Evolutionary conservation across 2,888 invertebrate species (phyloP), one percentile per base, ranked within the genome.

Genomic region (Molanna angustata): DNA sequence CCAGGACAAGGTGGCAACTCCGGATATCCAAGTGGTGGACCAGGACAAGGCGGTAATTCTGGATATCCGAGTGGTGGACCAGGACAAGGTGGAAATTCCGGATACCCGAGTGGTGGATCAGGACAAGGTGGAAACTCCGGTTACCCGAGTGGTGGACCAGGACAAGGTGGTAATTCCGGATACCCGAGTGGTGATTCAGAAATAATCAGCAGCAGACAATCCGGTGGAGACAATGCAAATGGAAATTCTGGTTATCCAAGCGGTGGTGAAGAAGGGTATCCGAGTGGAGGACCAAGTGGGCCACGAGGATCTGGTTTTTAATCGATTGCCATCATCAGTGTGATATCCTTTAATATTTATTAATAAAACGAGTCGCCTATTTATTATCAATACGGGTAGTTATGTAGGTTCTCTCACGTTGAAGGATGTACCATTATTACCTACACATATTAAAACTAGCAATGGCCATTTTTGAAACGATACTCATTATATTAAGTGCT

Each of bases 241-340:
- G 49, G 56, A 31, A 49, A 56, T 7, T 58, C 57, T 16, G 50
- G 58, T 27, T 50, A 52, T 16, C 51, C 46, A 33, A 49, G 48
- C 31, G 42, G 50, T 19, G 43, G 44, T 17, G 53, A 49, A 18
- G 56, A 58, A 51, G 58, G 58, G 4, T 58, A 58, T 21, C 58
- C 58, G 7, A 56, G 58, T 20, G 74, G 75, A 35, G 71, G 70
- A 7, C 76, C 76, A 1, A 66, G 62, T 45, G 76, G 75, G 1
- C 69, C 65, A 1, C 65, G 72, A 47, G 76, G 76, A n/a, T 71
- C 74, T 2, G 76, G 76, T 48, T 76, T 70, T 61, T 76, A 60
- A 69, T 16, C 37, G 11, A 14, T n/a, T n/a, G n/a, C n/a, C n/a
- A n/a, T n/a, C n/a, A n/a, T n/a, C n/a, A n/a, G n/a, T n/a, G n/a